Base-by-base conservation (phyloP, 2,113 vertebrate genomes). In the Oreochromis niloticus region DNA sequence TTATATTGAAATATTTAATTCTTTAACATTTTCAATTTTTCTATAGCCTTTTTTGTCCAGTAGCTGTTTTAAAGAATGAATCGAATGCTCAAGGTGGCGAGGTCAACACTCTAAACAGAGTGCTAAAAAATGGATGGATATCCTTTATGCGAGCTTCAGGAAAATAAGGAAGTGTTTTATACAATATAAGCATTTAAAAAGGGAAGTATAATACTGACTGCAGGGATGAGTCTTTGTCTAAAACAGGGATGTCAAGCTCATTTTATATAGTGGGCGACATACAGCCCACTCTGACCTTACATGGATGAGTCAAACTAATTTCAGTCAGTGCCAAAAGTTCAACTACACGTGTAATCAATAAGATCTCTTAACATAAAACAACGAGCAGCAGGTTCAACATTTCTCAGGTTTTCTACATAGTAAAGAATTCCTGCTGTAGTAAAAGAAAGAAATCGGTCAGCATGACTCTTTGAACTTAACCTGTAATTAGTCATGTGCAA, bases 41-140 rank as follows among this genome's bases (percentile, higher is more conserved):
- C 6, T 12, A 2, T 50, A 36, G 3, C 9, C 9, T 36, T 36
- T 59, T 59, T 4, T 9, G 27, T 78, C 46, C 24, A n/a, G 24
- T 46, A 6, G 41, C 68, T 2, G 5, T 73, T 73, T 73, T 43
- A 73, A 27, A 4, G 9, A 1, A 17, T 75, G 16, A 50, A 75
- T 11, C 4, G 0, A 30, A 27, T 2, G n/a, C 39, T 16, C 39
- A 9, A 27, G 4, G 22, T 30, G 1, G 24, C 0, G 13, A 48
- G 22, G 43, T 6, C 6, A 30, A 3, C 24, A 32, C 24, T 22
- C n/a, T 30, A 19, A 61, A 61, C 9, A 61, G 14, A 61, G 17
- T 24, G 41, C 3, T 2, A 0, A 24, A 22, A 30, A 19, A 46
- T 75, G 24, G 24, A 50, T 50, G 71, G 16, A 50, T 30, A 5